Evolutionary conservation across 1,140 invertebrate species (phyloP).

Genomic region (Antheraea pernyi): DNA sequence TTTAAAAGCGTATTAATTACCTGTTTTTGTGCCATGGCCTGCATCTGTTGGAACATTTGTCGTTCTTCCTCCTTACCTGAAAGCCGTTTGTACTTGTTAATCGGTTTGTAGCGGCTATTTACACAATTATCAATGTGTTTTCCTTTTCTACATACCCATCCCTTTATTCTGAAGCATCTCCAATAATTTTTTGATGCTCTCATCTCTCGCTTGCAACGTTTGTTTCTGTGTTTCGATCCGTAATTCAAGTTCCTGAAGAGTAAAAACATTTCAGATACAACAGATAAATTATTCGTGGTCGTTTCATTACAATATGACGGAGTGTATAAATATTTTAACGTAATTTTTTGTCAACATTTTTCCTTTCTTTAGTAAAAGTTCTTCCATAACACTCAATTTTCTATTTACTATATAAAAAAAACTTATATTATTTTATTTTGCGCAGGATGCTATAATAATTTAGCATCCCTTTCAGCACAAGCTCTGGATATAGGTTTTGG

Average conservation of each 20-base stretch:
- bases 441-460: too few species aligned
- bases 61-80: slow-evolving; percentile 96
- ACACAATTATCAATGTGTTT: not conserved
- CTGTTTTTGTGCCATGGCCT: slow-evolving; percentile 97
- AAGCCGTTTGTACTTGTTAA: slow-evolving; percentile 35
- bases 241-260: slow-evolving; percentile 91
- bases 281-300: too few species aligned
- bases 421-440: too few species aligned
- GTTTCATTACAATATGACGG: too few species aligned
- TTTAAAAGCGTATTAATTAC: slow-evolving; percentile 82
- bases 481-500: too few species aligned
- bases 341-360: too few species aligned
- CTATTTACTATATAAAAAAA: too few species aligned
- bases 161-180: slow-evolving; percentile 99
- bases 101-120: not conserved
- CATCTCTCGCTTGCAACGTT: slow-evolving; percentile 96
- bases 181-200: slow-evolving; percentile 98
- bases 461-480: too few species aligned
- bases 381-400: too few species aligned
- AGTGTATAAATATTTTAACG: too few species aligned
- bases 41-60: slow-evolving; percentile 97
- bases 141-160: slow-evolving; percentile 87
- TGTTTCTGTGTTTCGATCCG: slow-evolving; percentile 99
- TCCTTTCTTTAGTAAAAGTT: too few species aligned
- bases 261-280: too few species aligned